Percentiles rank a stretch among this genome's conserved stretches.
Conservation (phyloP, 2,113 vertebrate species). For the Ctenodactylus gundi region DNA sequence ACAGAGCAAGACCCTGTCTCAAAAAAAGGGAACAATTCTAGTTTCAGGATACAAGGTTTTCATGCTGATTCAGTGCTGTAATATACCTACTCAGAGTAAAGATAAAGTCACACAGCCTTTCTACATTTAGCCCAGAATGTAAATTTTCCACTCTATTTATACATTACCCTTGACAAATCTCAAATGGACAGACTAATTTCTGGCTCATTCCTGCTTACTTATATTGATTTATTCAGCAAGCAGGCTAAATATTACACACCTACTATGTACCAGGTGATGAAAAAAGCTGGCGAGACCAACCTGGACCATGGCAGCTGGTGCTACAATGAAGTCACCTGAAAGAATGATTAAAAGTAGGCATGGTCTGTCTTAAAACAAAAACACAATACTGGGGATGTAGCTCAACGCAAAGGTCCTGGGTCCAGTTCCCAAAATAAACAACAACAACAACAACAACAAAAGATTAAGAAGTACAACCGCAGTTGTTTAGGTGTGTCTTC, state of each 20-base stretch:
- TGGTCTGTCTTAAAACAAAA: too few species aligned
- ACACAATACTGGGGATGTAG: too few species aligned
- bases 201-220: neutral
- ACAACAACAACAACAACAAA: too few species aligned
- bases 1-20: too few species aligned
- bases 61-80: conserved; percentile 23
- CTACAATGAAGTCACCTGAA: neutral
- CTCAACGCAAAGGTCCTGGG: too few species aligned
- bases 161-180: neutral
- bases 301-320: neutral
- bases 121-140: neutral
- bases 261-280: neutral
- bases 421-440: too few species aligned
- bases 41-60: conserved; percentile 9
- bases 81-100: conserved; percentile 11
- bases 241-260: neutral
- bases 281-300: neutral
- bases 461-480: neutral
- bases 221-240: neutral
- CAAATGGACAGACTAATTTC: neutral
- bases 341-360: neutral
- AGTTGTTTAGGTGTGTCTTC: neutral
- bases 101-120: neutral
- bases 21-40: conserved; percentile 53
- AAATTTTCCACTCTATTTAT: neutral